Evolutionary conservation across 2,113 vertebrate genomes (phyloP).

Genomic region (Thryonomys swinderianus): DNA sequence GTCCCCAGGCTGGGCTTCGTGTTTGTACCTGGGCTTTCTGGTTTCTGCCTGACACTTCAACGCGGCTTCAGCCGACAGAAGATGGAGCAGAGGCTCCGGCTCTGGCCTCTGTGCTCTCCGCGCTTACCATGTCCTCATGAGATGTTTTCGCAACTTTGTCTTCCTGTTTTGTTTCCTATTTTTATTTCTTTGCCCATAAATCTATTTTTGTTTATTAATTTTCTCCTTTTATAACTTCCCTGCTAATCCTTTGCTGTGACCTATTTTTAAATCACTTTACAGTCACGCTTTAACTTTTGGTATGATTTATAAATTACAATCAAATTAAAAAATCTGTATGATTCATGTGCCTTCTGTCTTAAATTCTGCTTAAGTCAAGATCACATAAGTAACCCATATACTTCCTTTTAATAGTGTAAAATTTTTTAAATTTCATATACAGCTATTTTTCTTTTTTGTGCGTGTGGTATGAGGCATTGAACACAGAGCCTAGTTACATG

Average conservation of each 20-base stretch:
- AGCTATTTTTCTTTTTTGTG: no score
- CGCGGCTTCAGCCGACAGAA: neutral
- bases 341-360: neutral
- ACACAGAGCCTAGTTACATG: no score
- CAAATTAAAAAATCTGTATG: conserved; percentile 11
- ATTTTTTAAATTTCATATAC: neutral
- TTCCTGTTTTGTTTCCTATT: neutral
- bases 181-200: neutral
- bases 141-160: neutral
- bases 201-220: conserved; percentile 24
- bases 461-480: no score
- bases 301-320: conserved; percentile 1
- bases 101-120: neutral
- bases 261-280: neutral
- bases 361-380: neutral
- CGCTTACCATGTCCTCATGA: neutral
- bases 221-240: neutral
- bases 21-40: neutral
- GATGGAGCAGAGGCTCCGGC: neutral
- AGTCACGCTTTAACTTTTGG: conserved; percentile 24
- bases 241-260: neutral
- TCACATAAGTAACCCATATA: conserved; percentile 6
- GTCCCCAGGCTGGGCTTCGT: neutral
- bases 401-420: neutral
- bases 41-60: neutral